Percentiles rank a stretch among this genome's conserved stretches.
Evolutionary conservation across 1,140 invertebrate genomes (phyloP).

Genomic region (Cotesia vestalis): DNA sequence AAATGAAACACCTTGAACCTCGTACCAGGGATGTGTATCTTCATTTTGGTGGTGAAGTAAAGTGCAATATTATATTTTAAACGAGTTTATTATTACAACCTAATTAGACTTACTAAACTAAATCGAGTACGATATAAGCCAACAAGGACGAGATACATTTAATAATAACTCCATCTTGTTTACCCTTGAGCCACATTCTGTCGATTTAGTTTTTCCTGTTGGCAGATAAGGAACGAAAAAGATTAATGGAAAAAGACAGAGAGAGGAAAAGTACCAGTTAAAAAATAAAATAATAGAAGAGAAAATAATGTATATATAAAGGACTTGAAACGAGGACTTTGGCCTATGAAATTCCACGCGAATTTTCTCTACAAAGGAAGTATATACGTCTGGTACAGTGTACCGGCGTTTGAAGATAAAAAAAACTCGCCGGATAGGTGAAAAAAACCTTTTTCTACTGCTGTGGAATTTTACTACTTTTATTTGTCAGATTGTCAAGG

Average conservation of each 20-base stretch:
- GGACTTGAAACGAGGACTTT: slow-evolving; percentile 14
- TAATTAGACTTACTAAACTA: slow-evolving; percentile 13
- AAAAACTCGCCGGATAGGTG: not conserved
- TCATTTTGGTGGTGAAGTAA: not conserved
- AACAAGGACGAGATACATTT: too few relatives aligned
- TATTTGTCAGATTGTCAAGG: slow-evolving; percentile 2
- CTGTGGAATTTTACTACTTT: not conserved
- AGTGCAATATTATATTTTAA: slow-evolving; percentile 11
- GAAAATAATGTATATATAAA: not conserved
- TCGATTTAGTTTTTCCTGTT: slow-evolving; percentile 17
- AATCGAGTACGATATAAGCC: slow-evolving; percentile 9
- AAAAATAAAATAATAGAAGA: too few relatives aligned
- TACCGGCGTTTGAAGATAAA: not conserved
- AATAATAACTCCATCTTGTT: not conserved
- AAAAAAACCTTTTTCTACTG: not conserved
- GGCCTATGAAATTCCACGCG: slow-evolving; percentile 7
- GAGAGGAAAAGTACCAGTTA: not conserved
- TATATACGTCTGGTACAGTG: not conserved
- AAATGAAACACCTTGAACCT: slow-evolving; percentile 34
- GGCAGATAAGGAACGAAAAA: not conserved
- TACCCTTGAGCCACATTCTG: not conserved
- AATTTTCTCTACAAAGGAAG: slow-evolving; percentile 7
- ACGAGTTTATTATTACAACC: slow-evolving; percentile 17
- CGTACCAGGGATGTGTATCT: slow-evolving; percentile 3
- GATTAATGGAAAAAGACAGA: slow-evolving; percentile 2